Conservation (phyloP, 1,140 invertebrate species). For the Choristoneura fumiferana region DNA sequence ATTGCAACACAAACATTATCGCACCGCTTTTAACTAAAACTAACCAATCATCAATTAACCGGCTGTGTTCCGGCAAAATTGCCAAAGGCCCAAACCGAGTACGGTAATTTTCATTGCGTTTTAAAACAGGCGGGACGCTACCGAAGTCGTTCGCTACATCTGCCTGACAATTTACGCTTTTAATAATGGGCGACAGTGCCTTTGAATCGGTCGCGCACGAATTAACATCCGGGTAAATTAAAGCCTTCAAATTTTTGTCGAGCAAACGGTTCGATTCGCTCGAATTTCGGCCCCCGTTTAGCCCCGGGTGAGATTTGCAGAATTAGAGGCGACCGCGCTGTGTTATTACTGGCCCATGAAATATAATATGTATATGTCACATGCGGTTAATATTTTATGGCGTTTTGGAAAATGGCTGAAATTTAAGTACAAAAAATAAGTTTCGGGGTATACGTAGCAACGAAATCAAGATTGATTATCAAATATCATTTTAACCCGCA, state of each 20-base stretch:
- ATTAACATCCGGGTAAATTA: constrained; percentile 72
- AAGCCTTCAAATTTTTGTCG: constrained; percentile 67
- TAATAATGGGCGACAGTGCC: constrained; percentile 67
- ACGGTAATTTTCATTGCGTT: constrained; percentile 54
- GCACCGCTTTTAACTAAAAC: not conserved
- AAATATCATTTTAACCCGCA: no score
- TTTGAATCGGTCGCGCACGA: constrained; percentile 70
- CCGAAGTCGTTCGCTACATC: constrained; percentile 65
- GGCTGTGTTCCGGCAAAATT: constrained; percentile 9
- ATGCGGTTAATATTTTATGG: no score
- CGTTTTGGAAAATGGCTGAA: no score
- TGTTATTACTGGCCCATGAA: constrained; percentile 6
- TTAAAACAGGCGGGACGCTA: constrained; percentile 57
- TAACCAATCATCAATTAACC: constrained; percentile 4
- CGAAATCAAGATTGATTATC: no score
- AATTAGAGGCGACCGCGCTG: constrained; percentile 40
- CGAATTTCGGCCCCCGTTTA: constrained; percentile 42
- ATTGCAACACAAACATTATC: no score
- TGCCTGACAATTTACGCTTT: constrained; percentile 75
- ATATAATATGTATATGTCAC: no score
- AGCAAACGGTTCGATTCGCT: constrained; percentile 44
- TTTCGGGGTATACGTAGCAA: no score
- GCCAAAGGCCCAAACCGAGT: constrained; percentile 11
- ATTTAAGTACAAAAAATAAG: no score
- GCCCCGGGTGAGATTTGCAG: constrained; percentile 35